Evolutionary conservation across 2,797 vertebrate genomes (phyloP).

Genomic region (Ctenopoma multispine): DNA sequence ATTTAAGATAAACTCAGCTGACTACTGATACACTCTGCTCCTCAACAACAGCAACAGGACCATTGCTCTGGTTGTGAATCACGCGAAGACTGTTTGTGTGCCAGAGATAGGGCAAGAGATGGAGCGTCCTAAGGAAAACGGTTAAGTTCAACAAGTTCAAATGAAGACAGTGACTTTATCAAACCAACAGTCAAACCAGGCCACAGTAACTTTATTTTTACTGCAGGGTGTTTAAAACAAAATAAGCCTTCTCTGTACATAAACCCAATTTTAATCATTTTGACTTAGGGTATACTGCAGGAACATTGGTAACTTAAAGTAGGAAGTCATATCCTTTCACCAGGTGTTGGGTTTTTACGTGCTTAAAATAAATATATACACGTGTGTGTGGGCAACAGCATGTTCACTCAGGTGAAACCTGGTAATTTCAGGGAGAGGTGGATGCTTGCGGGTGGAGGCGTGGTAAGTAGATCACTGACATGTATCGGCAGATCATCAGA

Average conservation of each 20-base stretch:
- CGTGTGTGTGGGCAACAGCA: slow-evolving; percentile 1
- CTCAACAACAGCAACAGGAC: slow-evolving; percentile 53
- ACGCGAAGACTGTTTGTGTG: slow-evolving; percentile 24
- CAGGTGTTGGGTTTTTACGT: slow-evolving; percentile 22
- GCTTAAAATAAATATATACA: background rate
- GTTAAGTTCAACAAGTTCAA: slow-evolving; percentile 19
- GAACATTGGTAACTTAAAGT: slow-evolving; percentile 12
- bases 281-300: slow-evolving; percentile 4
- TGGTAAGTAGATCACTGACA: slow-evolving; percentile 13
- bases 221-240: slow-evolving; percentile 56
- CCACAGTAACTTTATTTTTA: slow-evolving; percentile 49
- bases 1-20: slow-evolving; percentile 82
- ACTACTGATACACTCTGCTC: slow-evolving; percentile 73
- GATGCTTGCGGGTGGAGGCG: slow-evolving; percentile 28
- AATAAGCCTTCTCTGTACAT: slow-evolving; percentile 44
- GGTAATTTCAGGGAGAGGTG: slow-evolving; percentile 20
- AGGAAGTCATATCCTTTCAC: slow-evolving; percentile 48
- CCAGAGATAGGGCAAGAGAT: slow-evolving; percentile 8
- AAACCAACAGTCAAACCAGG: slow-evolving; percentile 34
- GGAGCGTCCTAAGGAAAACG: slow-evolving; percentile 16
- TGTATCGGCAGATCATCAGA: slow-evolving; percentile 4
- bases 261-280: too few species aligned
- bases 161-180: slow-evolving; percentile 41
- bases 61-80: slow-evolving; percentile 46
- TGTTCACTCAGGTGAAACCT: slow-evolving; percentile 17